Base-by-base conservation (phyloP, 2,113 vertebrate genomes). In the Mastomys coucha region DNA sequence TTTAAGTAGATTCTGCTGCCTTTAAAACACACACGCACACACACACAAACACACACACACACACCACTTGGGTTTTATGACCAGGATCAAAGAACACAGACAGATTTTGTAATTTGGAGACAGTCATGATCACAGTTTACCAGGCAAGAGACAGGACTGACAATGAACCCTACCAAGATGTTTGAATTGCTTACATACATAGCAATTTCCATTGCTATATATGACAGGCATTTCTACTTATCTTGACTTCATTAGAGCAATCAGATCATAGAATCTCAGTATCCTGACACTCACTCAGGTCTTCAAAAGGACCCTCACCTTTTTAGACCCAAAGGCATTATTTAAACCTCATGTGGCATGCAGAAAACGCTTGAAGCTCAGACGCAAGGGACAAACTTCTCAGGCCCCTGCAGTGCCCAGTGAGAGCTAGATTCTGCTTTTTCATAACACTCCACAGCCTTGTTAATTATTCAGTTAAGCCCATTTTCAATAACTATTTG, bases 361-460 rank as follows among this genome's bases (percentile, higher is more conserved):
- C n/a, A 80, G 72, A 91, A 49, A 28, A 51, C 2, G 1, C 65
- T 31, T 1, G 86, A 69, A 69, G 42, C 3, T 67, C 31, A n/a
- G 17, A 45, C 10, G 53, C 72, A n/a, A 3, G 67, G 16, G 12
- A 8, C 36, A 70, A 4, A 58, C 65, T 60, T 7, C 2, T 8
- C 2, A 0, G 42, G 20, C 3, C 58, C 5, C 28, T 17, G 7
- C 0, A 0, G 13, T 36, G 20, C 2, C 0, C 1, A 0, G 0
- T 0, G 31, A n/a, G 3, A 7, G 3, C 26, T 13, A 26, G 12
- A 49, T 13, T 53, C 49, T 33, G 4, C 51, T 31, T 31, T 36
- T 31, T 56, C 26, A 17, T 31, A 49, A 10, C 0, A 2, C 51
- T 53, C 45, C 10, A 0, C 10, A 4, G 36, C 1, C 14, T 28